phyloP scores from a whole-genome alignment of 1,140 invertebrate genomes.

The Caenorhabditis inopinata region DNA sequence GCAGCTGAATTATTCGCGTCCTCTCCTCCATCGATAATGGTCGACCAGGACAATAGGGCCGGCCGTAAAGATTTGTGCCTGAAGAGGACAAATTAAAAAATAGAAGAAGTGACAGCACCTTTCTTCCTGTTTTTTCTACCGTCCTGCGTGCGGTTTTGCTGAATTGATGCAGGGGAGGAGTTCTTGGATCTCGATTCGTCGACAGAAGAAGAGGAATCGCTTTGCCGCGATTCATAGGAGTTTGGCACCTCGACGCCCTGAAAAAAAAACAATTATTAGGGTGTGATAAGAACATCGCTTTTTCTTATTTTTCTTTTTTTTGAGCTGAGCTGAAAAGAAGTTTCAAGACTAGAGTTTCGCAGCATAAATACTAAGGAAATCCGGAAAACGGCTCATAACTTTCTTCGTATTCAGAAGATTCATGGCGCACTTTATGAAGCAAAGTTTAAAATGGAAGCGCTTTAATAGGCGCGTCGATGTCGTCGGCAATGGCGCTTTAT shows the following conservation, averaged over 20 bases:
- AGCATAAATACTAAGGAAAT: too few species aligned
- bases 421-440: too few species aligned
- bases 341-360: too few species aligned
- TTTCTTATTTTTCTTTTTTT: too few species aligned
- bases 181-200: neutral
- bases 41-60: constrained; percentile 62
- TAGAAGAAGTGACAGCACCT: neutral
- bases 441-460: too few species aligned
- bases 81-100: constrained; percentile 18
- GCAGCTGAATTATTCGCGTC: constrained; percentile 59
- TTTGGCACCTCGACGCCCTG: neutral
- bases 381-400: too few species aligned
- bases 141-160: neutral
- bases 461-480: too few species aligned
- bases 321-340: too few species aligned
- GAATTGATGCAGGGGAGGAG: neutral
- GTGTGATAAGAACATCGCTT: too few species aligned
- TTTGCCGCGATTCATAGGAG: constrained; percentile 20
- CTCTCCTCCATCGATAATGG: constrained; percentile 64
- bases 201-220: neutral
- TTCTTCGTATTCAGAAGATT: too few species aligned
- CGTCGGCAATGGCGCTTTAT: too few species aligned
- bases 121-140: constrained; percentile 28
- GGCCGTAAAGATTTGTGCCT: constrained; percentile 63
- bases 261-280: neutral